Base-by-base conservation (phyloP, 1,140 invertebrate genomes). In the Chrysopa pallens region DNA sequence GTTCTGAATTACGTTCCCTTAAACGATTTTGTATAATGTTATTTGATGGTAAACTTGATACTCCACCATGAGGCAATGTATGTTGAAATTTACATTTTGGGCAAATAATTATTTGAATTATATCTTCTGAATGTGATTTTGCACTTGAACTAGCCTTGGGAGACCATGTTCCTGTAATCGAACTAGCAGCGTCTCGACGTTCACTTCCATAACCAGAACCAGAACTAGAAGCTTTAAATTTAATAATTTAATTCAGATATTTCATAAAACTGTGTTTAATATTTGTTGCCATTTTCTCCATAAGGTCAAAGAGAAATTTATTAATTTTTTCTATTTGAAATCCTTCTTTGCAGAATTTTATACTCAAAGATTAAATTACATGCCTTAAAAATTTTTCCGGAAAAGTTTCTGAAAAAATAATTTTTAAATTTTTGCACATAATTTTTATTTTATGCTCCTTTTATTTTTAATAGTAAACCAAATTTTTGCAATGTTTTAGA, bases 1-100 rank as follows among this genome's bases (percentile, higher is more conserved):
- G 52, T 48, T 66, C 63, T 11, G 67, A 54, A 6, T 61, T 59
- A 2, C 64, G 63, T 13, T 64, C 53, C 13, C 66, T 53, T 53
- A 74, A 65, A 46, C 64, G 61, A 49, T 70, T 62, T 46, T 72
- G 61, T 36, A 74, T 52, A 14, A 73, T 56, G 51, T 71, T 73
- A 60, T 76, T 69, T 12, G 69, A 63, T 2, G 72, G 71, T 38
- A 72, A 55, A 0, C 59, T 64, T 28, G 63, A 53, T 13, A 71
- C 57, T 0, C 70, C 71, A 6, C 60, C 63, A 1, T 59, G 43
- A 5, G 69, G 69, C 15, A 74, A 49, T 35, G 61, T 60, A 0
- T 62, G 64, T 44, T 67, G 62, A 23, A 58, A 51, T 4, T 61
- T 58, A 49, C 72, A 75, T 9, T 55, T 60, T 8, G 70, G 71